These are phyloP conservation scores for Typhlomys cinereus DNA, from an alignment of 2,113 vertebrate species.

Conservation along the genomic window DNA sequence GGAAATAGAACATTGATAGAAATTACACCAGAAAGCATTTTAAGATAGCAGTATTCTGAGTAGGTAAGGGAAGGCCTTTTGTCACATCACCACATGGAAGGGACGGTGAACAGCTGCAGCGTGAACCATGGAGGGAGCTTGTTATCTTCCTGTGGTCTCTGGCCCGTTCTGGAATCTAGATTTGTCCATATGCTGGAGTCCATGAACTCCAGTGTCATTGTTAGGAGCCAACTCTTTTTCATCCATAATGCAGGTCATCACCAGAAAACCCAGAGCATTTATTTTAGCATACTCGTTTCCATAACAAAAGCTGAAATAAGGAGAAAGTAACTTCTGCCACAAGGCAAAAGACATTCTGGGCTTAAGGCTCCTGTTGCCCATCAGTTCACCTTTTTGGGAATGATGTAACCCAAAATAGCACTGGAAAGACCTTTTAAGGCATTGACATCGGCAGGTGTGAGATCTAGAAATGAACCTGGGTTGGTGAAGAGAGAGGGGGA, in stretches of 20 bases:
- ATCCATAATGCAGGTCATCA: neutral
- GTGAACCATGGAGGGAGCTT: neutral
- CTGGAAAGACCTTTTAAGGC: neutral
- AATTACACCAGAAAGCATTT: neutral
- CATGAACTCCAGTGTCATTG: neutral
- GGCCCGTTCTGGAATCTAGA: neutral
- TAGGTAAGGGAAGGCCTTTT: neutral
- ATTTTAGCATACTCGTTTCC: no score
- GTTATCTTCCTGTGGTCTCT: neutral
- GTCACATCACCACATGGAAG: rapidly evolving
- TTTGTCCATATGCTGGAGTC: neutral
- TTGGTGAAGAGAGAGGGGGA: neutral
- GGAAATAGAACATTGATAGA: neutral
- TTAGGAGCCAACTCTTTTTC: neutral
- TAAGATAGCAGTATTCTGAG: neutral
- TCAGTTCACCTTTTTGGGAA: neutral
- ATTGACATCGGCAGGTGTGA: neutral
- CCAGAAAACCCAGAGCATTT: neutral
- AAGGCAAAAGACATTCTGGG: neutral
- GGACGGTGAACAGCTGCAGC: neutral
- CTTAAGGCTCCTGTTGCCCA: neutral
- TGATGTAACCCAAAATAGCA: neutral
- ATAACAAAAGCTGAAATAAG: neutral
- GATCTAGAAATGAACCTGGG: neutral
- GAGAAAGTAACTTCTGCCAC: neutral